These are phyloP conservation scores for Melanophora roralis DNA, from an alignment of 2,888 invertebrate species.

Conservation along the genomic window DNA sequence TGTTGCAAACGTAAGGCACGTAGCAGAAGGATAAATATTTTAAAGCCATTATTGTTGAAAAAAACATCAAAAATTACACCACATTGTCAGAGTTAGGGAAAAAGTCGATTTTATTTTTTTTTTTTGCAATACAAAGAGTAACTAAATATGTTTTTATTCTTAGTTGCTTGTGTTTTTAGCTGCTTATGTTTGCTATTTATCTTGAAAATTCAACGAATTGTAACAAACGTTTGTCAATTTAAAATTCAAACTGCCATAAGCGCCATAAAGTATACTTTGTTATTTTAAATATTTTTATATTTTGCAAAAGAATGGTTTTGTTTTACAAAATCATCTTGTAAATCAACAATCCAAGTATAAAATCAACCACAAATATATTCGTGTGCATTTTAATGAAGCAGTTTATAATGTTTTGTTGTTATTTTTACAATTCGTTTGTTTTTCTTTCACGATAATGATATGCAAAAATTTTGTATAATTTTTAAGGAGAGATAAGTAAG, in stretches of 20 bases:
- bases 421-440: too few relatives aligned
- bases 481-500: too few relatives aligned
- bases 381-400: not conserved
- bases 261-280: conserved; percentile 35
- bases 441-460: too few relatives aligned
- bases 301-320: too few relatives aligned
- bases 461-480: too few relatives aligned
- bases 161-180: not conserved
- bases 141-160: conserved; percentile 23
- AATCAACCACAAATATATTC: not conserved
- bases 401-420: too few relatives aligned
- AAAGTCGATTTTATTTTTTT: not conserved
- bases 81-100: not conserved
- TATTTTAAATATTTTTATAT: too few relatives aligned
- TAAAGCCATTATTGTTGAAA: not conserved
- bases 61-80: not conserved
- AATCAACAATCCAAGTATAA: not conserved
- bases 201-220: conserved; percentile 44
- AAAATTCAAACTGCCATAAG: conserved; percentile 40
- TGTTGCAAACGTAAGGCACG: not conserved
- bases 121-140: conserved; percentile 3
- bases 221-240: conserved; percentile 54
- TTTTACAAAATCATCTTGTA: conserved; percentile 7
- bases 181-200: not conserved
- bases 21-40: conserved; percentile 24